Conservation (phyloP, 2,888 invertebrate species). For the Drosophila colorata region DNA sequence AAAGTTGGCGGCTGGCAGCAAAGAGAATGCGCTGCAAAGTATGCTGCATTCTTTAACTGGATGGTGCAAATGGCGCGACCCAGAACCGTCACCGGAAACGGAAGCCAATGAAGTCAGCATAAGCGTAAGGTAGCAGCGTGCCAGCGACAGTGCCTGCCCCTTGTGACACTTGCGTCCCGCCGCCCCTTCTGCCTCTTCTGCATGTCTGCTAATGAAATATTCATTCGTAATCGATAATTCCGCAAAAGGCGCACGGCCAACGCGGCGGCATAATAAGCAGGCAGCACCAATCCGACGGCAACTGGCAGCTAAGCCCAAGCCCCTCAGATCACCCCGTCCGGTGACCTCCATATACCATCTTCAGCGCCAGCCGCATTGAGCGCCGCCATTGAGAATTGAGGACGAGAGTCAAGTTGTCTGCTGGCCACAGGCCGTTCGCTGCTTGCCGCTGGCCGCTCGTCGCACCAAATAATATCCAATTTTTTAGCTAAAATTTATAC, state of each 20-base stretch:
- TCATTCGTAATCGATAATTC: constrained; percentile 80
- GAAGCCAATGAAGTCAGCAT: constrained; percentile 53
- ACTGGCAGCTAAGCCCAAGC: constrained; percentile 26
- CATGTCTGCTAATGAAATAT: constrained; percentile 73
- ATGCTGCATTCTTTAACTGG: constrained; percentile 69
- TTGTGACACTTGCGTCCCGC: not conserved
- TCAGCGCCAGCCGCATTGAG: constrained; percentile 62
- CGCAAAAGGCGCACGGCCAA: constrained; percentile 61
- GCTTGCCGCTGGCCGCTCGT: not conserved
- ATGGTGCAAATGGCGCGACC: constrained; percentile 50
- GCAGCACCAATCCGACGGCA: constrained; percentile 46
- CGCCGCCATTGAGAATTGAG: constrained; percentile 69
- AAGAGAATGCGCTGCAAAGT: constrained; percentile 30
- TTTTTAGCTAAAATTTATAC: constrained; percentile 68
- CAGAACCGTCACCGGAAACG: constrained; percentile 47
- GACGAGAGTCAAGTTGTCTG: constrained; percentile 73
- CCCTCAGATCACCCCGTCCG: constrained; percentile 4
- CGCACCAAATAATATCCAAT: constrained; percentile 57
- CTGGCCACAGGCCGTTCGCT: constrained; percentile 20
- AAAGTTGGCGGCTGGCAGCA: constrained; percentile 39
- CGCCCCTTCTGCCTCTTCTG: constrained; percentile 9
- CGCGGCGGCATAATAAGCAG: constrained; percentile 71
- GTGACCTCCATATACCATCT: constrained; percentile 11
- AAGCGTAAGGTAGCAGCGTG: constrained; percentile 41
- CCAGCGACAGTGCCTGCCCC: constrained; percentile 5